Percentiles rank a stretch among this genome's conserved stretches.
These are phyloP conservation scores for Bothrops alternatus DNA, from an alignment of 2,797 vertebrate genomes.

Conservation along the genomic window DNA sequence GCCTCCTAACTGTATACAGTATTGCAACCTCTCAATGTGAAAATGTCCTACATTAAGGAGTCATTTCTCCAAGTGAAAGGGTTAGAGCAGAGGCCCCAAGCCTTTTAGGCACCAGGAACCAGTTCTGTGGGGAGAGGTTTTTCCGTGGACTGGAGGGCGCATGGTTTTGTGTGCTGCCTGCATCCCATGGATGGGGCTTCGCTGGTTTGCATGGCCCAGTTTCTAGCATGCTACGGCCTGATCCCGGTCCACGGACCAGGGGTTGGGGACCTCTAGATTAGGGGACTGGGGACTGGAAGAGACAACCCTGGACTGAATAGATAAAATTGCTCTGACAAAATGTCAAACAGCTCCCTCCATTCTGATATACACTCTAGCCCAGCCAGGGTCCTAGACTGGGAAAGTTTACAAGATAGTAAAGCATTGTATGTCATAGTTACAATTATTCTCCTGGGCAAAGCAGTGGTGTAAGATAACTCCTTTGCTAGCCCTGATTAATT, in stretches of 20 bases:
- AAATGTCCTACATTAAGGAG: background rate
- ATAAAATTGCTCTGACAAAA: background rate
- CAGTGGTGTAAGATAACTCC: background rate
- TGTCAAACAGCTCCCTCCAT: background rate
- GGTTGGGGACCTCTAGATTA: background rate
- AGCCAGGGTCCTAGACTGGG: background rate
- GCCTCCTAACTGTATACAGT: background rate
- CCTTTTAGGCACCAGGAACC: too few relatives aligned
- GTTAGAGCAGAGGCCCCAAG: too few relatives aligned
- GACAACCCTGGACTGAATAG: background rate
- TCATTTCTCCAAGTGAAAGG: background rate
- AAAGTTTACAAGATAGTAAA: background rate
- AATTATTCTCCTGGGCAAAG: background rate
- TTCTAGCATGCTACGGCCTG: too few relatives aligned
- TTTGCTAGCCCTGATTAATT: background rate
- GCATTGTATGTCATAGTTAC: background rate
- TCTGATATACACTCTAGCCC: background rate
- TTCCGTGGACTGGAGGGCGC: too few relatives aligned
- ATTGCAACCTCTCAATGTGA: background rate
- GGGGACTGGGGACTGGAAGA: background rate
- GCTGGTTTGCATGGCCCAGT: too few relatives aligned
- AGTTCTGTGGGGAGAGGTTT: too few relatives aligned
- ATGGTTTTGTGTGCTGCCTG: too few relatives aligned
- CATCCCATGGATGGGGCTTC: too few relatives aligned
- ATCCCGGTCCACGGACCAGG: too few relatives aligned